These are phyloP conservation scores for Stenichneumon culpator DNA, from an alignment of 2,888 invertebrate species.

Conservation along the genomic window DNA sequence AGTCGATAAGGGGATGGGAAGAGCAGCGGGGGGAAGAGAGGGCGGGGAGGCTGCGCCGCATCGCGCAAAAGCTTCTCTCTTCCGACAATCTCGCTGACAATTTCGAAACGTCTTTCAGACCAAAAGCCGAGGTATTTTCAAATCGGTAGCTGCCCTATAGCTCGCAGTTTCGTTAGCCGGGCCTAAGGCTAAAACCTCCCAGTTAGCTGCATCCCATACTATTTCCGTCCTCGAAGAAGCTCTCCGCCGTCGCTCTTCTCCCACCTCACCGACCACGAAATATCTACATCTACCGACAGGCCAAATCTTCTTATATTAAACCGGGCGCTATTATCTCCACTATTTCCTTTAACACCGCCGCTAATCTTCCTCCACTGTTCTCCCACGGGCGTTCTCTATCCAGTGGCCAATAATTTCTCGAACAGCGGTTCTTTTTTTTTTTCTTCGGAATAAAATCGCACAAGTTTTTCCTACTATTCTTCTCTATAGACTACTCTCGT, in stretches of 20 bases:
- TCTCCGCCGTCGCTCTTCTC: background rate
- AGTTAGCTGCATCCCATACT: constrained; percentile 63
- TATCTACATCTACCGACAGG: background rate
- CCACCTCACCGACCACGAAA: background rate
- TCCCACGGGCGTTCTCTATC: no score
- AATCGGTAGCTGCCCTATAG: constrained; percentile 72
- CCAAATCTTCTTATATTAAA: background rate
- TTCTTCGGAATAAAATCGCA: background rate
- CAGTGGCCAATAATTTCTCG: no score
- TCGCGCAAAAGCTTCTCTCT: constrained; percentile 38
- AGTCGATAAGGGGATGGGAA: constrained; percentile 52
- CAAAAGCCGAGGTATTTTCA: constrained; percentile 78
- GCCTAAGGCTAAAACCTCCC: constrained; percentile 63
- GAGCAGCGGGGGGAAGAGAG: constrained; percentile 1
- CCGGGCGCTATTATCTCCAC: no score
- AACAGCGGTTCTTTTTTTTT: no score
- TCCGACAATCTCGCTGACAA: constrained; percentile 68
- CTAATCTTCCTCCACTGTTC: no score
- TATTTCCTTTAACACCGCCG: no score
- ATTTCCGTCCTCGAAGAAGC: constrained; percentile 62
- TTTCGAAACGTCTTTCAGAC: constrained; percentile 76
- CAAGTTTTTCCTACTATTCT: constrained; percentile 10
- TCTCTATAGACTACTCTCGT: constrained; percentile 55
- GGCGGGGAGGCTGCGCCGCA: constrained; percentile 22
- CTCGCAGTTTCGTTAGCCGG: constrained; percentile 70